Evolutionary conservation across 1,140 invertebrate species (phyloP).

Genomic region (Stegodyphus dumicola): DNA sequence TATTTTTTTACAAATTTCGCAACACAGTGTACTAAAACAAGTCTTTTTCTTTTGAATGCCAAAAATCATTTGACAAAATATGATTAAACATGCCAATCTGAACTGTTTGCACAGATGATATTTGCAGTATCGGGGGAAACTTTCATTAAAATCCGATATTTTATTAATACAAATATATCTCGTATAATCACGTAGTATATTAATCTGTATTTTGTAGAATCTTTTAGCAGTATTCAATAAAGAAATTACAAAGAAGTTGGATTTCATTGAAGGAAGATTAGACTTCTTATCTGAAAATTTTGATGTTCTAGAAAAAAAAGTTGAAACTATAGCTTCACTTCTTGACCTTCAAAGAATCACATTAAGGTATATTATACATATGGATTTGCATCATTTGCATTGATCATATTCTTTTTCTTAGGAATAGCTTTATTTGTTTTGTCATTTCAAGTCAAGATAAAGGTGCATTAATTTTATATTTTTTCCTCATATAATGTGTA

Average conservation of each 20-base stretch:
- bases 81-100: no score
- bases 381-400: background rate
- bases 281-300: slow-evolving; percentile 64
- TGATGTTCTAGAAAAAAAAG: slow-evolving; percentile 66
- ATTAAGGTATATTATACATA: background rate
- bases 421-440: background rate
- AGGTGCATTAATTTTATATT: background rate
- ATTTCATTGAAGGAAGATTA: slow-evolving; percentile 67
- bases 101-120: no score
- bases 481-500: background rate
- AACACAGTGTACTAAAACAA: no score
- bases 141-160: no score
- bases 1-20: no score
- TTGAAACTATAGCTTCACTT: slow-evolving; percentile 63
- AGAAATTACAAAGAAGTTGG: slow-evolving; percentile 67
- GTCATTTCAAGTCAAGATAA: background rate
- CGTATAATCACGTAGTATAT: no score
- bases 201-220: slow-evolving; percentile 63
- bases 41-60: no score
- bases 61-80: no score
- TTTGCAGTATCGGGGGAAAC: no score
- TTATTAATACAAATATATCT: no score
- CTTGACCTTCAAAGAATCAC: slow-evolving; percentile 42
- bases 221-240: slow-evolving; percentile 69
- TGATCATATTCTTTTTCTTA: background rate